These are phyloP conservation scores for Staurois parvus DNA, from an alignment of 2,797 vertebrate genomes.

Conservation along the genomic window DNA sequence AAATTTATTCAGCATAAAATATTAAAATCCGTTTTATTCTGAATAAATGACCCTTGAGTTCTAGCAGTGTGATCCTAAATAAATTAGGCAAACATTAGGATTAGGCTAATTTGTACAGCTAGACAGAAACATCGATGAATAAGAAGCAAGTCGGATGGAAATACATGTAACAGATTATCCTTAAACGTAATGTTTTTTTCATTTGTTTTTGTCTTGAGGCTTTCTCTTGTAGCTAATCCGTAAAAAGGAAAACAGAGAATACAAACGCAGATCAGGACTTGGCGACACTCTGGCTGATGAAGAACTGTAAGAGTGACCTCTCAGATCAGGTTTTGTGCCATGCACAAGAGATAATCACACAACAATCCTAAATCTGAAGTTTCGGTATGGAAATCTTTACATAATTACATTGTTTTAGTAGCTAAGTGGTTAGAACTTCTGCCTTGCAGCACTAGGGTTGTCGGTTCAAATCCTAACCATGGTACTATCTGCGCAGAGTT, in stretches of 20 bases:
- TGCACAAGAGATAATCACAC: too few species aligned
- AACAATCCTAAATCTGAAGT: too few species aligned
- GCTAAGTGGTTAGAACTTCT: too few species aligned
- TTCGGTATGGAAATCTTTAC: too few species aligned
- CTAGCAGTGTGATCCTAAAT: conserved; percentile 51
- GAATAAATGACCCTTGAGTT: conserved; percentile 57
- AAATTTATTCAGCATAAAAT: conserved; percentile 59
- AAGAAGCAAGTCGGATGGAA: conserved; percentile 42
- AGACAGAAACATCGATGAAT: conserved; percentile 19
- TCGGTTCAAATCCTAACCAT: too few species aligned
- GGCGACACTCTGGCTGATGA: too few species aligned
- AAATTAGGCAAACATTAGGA: conserved; percentile 61
- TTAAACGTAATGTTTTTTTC: conserved; percentile 15
- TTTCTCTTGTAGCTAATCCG: conserved; percentile 32
- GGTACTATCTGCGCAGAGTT: too few species aligned
- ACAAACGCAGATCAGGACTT: conserved; percentile 6
- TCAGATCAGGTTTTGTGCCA: too few species aligned
- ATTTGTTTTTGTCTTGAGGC: conserved; percentile 33
- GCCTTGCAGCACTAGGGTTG: too few species aligned
- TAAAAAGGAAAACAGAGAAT: neutral
- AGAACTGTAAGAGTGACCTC: neutral
- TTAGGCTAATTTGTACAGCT: conserved; percentile 52
- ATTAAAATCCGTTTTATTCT: conserved; percentile 55
- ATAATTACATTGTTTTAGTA: too few species aligned
- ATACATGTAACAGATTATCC: conserved; percentile 49